Evolutionary conservation across 2,113 vertebrate genomes (phyloP), one percentile per base, ranked within the genome.

Genomic region (Ceyx margarethae): DNA sequence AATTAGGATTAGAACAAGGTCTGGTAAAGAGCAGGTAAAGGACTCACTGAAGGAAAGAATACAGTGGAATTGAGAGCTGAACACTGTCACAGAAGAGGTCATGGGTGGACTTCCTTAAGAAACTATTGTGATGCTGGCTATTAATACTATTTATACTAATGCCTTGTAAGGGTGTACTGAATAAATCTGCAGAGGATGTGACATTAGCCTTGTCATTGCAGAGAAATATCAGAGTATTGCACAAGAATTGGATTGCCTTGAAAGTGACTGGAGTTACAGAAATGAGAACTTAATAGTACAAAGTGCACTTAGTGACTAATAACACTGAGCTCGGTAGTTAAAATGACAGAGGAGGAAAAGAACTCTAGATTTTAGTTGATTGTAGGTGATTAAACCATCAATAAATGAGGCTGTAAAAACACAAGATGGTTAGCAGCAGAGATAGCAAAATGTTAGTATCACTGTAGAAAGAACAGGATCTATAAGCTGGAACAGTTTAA

Each of bases 281-380:
- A 85, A 83, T 83, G 33, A 89, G 87, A 92, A 85, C n/a, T 90
- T 91, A 72, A 66, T 67, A 62, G 71, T 69, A 92, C 67, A 51
- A 74, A 94, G 67, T 83, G 90, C 75, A 80, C 72, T 91, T 91
- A 85, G 64, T 95, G 87, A 89, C 90, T 94, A 95, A 92, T 90
- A 89, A 74, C 60, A 58, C 56, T 51, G 81, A 92, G 60, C 75
- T 95, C 56, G 56, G 75, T 80, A 91, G 81, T 85, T 95, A 67
- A 85, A 92, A 91, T 87, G 85, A 85, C 1, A 62, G 85, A 77
- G 82, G 89, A 87, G 50, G 79, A 93, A 56, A 94, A 77, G 83
- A 85, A 85, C 90, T 56, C 1, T 5, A 87, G 76, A 60, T 73
- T 92, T 91, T 74, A 64, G 75, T 77, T 96, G 90, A 80, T 87